Base-by-base conservation (phyloP, 1,140 invertebrate species). In the Pissodes strobi region DNA sequence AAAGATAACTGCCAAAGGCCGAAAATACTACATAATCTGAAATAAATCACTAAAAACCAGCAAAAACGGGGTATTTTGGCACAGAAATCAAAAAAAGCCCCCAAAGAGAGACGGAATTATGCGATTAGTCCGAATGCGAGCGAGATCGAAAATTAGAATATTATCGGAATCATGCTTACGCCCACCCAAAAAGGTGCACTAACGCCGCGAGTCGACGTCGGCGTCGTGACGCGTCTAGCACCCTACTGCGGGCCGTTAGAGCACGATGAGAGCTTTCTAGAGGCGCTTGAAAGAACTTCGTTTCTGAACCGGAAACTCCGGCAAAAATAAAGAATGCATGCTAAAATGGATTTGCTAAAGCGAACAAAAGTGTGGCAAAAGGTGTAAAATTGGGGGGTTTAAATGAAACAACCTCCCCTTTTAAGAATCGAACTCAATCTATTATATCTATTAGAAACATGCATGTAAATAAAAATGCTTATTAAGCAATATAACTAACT, bases 161-260 rank as follows among this genome's bases (percentile, higher is more conserved):
- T 41, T 61, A 15, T 25, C 58, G 58, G 21, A n/a, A 38, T 52
- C 58, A 41, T 61, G 58, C 58, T 48, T 61, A 61, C 58, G 58
- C 46, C 43, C 41, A 61, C 46, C 25, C 21, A 59, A 19, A 5
- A 19, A 5, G 48, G 46, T 37, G 34, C 25, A 25, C 12, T 27
- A 27, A 49, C 46, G 58, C 18, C 58, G 34, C 9, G 13, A 52
- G 10, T 52, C 23, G n/a, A n/a, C n/a, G n/a, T n/a, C n/a, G 19
- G 25, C 46, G 58, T 30, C 58, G 46, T 48, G 58, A 41, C 58
- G 46, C 58, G 18, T 18, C 58, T 19, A 22, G 18, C 23, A 61
- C 17, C 58, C n/a, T 61, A 61, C 58, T 61, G 58, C 58, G 46
- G 58, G 17, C 46, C 10, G 22, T 41, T 17, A 23, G 15, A 43